Evolutionary conservation across 2,113 vertebrate genomes (phyloP), one percentile per base, ranked within the genome.

Genomic region (Dicaeum eximium): DNA sequence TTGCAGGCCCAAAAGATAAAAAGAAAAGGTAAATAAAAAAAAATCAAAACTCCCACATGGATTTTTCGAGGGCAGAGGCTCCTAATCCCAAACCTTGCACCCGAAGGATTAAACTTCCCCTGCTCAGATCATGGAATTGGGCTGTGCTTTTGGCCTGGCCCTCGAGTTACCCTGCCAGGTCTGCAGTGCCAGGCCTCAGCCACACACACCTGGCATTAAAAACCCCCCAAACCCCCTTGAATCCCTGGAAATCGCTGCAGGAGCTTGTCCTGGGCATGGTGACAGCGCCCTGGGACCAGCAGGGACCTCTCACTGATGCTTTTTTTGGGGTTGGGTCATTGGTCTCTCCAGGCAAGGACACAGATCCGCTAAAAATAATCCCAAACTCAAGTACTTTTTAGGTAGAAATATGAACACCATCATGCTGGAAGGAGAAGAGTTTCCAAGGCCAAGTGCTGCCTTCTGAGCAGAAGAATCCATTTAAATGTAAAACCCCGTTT

Each of bases 21-120:
- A 47, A 80, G 44, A 69, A 91, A 83, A 80, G 44, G 31, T 33
- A 12, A 85, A 92, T 66, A 61, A 89, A 12, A 85, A 92, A 62
- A 61, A 89, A 92, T 53, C 42, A 4, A 11, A 11, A n/a, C 57
- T 37, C 58, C 40, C 80, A 2, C 6, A 12, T 20, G 44, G 48
- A 79, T 61, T 66, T 81, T 81, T 87, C 80, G 91, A 30, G 40
- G 78, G 91, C 60, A 83, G 82, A 80, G 35, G 72, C 54, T 85
- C 73, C 70, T 58, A 50, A 87, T 91, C 65, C 10, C 61, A 90
- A 79, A 92, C 65, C 92, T 86, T 2, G 2, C 72, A 73, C 79
- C 45, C 42, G 23, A 89, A 58, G 91, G 80, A 79, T 95, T 50
- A 13, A 89, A 86, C 4, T 77, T 61, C 15, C 80, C 62, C 58